Evolutionary conservation across 30 jellyfish, hydroid and myxozoan genomes (phyloP).

Genomic region (Turritopsis rubra): DNA sequence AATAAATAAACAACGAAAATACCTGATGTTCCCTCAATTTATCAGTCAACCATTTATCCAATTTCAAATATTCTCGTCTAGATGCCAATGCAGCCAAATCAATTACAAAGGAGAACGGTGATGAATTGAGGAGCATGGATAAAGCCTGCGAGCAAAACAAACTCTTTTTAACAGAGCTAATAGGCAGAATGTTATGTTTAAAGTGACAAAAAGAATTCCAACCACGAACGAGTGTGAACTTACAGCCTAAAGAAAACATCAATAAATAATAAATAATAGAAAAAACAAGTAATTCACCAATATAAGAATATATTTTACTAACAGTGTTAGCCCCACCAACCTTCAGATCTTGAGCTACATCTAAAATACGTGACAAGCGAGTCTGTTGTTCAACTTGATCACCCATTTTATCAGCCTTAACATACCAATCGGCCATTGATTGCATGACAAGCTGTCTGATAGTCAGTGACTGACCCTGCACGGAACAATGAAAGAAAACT

Average conservation of each 20-base stretch:
- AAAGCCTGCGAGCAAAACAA: constrained; percentile 46
- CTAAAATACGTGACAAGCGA: constrained; percentile 79
- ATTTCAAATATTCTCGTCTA: constrained; percentile 77
- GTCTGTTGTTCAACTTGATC: constrained; percentile 95
- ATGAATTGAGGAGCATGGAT: constrained; percentile 78
- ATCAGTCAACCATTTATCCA: constrained; percentile 92
- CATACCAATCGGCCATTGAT: constrained; percentile 94
- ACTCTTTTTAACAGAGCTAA: background rate
- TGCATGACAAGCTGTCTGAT: constrained; percentile 89
- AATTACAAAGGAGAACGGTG: constrained; percentile 84
- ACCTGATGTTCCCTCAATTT: constrained; percentile 86
- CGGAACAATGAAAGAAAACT: no score
- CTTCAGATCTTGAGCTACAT: constrained; percentile 95
- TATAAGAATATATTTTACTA: background rate
- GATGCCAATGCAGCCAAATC: constrained; percentile 97
- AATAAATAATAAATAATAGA: no score
- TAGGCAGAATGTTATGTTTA: background rate
- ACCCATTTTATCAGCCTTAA: constrained; percentile 71
- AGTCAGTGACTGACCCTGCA: constrained; percentile 77
- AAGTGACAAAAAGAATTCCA: background rate
- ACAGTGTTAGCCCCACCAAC: constrained; percentile 19
- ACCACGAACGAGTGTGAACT: background rate
- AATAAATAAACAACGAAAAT: background rate
- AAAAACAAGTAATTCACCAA: background rate
- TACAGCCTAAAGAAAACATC: background rate